Evolutionary conservation across 1,140 invertebrate genomes (phyloP), one percentile per base, ranked within the genome.

Genomic region (Ephestia elutella): DNA sequence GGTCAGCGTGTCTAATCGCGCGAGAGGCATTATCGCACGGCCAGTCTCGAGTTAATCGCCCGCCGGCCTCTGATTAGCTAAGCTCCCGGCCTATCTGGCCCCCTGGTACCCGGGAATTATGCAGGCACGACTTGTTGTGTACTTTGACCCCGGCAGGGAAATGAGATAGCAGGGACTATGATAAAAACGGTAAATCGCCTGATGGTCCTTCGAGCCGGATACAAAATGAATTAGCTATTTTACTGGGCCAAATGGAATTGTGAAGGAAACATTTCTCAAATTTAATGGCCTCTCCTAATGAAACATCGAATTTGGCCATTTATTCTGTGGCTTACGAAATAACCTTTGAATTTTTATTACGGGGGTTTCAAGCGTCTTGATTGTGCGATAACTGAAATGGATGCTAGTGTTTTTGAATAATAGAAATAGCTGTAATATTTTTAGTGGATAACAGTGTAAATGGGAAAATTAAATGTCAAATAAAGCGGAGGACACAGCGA

Each of bases 1-100:
- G 83, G 83, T 81, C 83, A 86, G 77, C 71, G 70, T 67, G 78
- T 56, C 73, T 78, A 80, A 83, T 85, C 78, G 80, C 71, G 78
- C 80, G 80, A 71, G 71, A 73, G 71, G 73, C 77, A 77, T 86
- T 86, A 86, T 86, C 82, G 74, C 71, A 61, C 63, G 65, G 60
- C 71, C 65, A 57, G 58, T 60, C 19, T 54, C 61, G 71, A 71
- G 61, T 75, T 75, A 82, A 80, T 79, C 75, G 76, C 68, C 78
- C 74, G 70, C 63, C 73, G 75, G 71, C 71, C 67, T 65, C 75
- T 83, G 83, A 85, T 83, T 85, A 86, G 73, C 77, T 84, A 82
- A 83, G 83, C 80, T 75, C 71, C 72, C 60, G 49, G 58, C 63
- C 57, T 64, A 66, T 71, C 71, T 80, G 71, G 59, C 65, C 71